A percentile compares a stretch with the other conserved stretches of the same genome.
Evolutionary conservation across 2,888 invertebrate genomes (phyloP).

Genomic region (Aphodius sticticus): DNA sequence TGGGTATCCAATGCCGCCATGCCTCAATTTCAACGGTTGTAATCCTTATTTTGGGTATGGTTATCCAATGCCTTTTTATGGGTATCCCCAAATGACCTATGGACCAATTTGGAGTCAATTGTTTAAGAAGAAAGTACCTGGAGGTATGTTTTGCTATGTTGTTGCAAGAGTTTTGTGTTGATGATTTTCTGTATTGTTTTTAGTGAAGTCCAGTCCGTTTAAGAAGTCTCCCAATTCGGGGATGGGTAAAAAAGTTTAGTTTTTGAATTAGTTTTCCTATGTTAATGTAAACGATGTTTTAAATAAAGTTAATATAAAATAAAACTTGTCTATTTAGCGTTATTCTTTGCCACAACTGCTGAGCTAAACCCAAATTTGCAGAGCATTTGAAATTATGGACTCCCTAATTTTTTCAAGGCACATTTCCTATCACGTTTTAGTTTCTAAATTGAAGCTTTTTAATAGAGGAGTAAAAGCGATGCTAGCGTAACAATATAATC

Average conservation of each 20-base stretch:
- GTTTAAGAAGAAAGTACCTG: neutral
- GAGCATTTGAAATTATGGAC: too few relatives aligned
- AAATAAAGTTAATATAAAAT: too few relatives aligned
- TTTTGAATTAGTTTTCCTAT: neutral
- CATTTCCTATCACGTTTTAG: too few relatives aligned
- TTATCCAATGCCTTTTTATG: neutral
- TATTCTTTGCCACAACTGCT: too few relatives aligned
- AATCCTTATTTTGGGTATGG: neutral
- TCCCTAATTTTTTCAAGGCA: too few relatives aligned
- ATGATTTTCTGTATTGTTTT: neutral
- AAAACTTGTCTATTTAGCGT: too few relatives aligned
- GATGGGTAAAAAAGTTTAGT: neutral
- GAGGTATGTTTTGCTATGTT: neutral
- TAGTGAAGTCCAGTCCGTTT: neutral
- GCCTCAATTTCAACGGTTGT: neutral
- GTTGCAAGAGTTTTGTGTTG: neutral
- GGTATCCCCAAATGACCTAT: neutral
- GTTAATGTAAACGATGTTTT: too few relatives aligned
- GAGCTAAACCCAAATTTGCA: too few relatives aligned
- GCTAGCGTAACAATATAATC: too few relatives aligned
- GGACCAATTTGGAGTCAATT: neutral
- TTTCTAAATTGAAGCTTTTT: too few relatives aligned
- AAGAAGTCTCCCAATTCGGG: neutral
- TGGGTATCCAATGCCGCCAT: neutral
- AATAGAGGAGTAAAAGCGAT: too few relatives aligned